A percentile compares a stretch with the other conserved stretches of the same genome.
phyloP scores from a whole-genome alignment of 2,888 invertebrate species.

The Acrocyrtus sp. region DNA sequence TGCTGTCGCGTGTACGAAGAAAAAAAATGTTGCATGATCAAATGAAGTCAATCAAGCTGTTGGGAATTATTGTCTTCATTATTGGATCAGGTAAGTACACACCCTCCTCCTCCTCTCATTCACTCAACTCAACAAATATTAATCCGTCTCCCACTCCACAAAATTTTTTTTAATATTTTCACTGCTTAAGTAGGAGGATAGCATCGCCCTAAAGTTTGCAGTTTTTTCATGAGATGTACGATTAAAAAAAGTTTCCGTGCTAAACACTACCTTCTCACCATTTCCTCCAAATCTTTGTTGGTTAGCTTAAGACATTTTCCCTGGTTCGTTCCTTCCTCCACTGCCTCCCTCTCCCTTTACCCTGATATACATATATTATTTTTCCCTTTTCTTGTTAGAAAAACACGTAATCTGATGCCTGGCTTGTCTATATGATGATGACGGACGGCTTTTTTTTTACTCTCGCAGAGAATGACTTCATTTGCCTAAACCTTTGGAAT shows the following conservation, averaged over 20 bases:
- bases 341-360: neutral
- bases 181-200: too few relatives aligned
- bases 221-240: too few relatives aligned
- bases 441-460: too few relatives aligned
- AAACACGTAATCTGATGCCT: slow-evolving; percentile 9
- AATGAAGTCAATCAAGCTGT: slow-evolving; percentile 62
- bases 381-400: slow-evolving; percentile 9
- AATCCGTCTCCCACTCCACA: slow-evolving; percentile 11
- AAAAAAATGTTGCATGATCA: slow-evolving; percentile 54
- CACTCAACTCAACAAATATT: slow-evolving; percentile 32
- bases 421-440: too few relatives aligned
- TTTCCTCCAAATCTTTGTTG: too few relatives aligned
- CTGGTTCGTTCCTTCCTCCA: too few relatives aligned
- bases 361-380: neutral
- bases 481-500: too few relatives aligned
- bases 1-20: slow-evolving; percentile 1
- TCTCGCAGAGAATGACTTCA: too few relatives aligned
- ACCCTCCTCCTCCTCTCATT: slow-evolving; percentile 32
- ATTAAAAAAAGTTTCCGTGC: slow-evolving; percentile 37
- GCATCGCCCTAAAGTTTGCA: too few relatives aligned
- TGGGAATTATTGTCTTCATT: slow-evolving; percentile 59
- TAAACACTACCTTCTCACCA: slow-evolving; percentile 16
- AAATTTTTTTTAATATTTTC: too few relatives aligned
- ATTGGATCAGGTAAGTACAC: slow-evolving; percentile 61
- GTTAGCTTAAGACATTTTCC: too few relatives aligned